Base-by-base conservation (phyloP, 1,140 invertebrate genomes). In the Thaumatotibia leucotreta region DNA sequence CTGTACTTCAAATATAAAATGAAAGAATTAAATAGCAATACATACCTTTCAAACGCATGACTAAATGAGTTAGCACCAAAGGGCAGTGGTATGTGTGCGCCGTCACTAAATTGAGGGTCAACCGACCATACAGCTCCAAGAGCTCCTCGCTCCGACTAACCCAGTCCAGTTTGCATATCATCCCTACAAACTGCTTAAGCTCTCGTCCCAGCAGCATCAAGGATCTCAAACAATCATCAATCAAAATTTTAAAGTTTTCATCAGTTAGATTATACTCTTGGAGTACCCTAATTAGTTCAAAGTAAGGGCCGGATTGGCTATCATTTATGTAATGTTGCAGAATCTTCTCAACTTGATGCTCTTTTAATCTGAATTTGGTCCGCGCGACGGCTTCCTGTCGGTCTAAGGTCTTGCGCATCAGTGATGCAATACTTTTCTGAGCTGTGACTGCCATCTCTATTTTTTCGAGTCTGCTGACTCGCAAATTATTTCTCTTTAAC, bases 1-100 rank as follows among this genome's bases (percentile, higher is more conserved):
- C n/a, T n/a, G n/a, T n/a, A n/a, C n/a, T 61, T 65, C 4, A 49
- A 58, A 31, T 45, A 17, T 67, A 62, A 20, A 33, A n/a, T 63
- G 22, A 10, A 24, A 63, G 20, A 14, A 64, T 14, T 35, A 50
- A 31, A 33, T 23, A n/a, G 1, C 45, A 14, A 65, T 50, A 71
- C 65, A 75, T 79, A 91, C 91, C 83, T 89, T 84, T 89, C 64
- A 91, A 88, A 27, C 80, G 64, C 73, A 83, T 87, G 5, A 92
- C 72, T 33, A 92, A 72, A 27, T 77, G 75, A 31, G 72, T 69
- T 72, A 92, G 83, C 52, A 91, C 87, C 67, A 74, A 73, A 4
- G 86, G 82, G 66, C 83, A 82, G 64, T 92, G 89, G 69, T 91
- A 91, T 1, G 85, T 84, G 64, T 92, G 90, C 4, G 91, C 89